These are phyloP conservation scores for Melinopterus prodromus DNA, from an alignment of 2,888 invertebrate genomes.

Conservation along the genomic window DNA sequence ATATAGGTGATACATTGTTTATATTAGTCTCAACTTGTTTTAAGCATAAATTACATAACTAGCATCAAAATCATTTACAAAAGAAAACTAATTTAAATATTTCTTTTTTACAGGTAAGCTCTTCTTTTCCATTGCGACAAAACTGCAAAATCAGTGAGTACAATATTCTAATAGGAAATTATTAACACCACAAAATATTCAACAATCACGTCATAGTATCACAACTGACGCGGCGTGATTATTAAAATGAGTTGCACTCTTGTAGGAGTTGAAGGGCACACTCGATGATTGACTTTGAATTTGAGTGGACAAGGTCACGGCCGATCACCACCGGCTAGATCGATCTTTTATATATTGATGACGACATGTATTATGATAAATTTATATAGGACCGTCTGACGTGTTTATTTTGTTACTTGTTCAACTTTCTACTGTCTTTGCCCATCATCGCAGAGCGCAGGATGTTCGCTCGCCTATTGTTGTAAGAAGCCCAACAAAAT, in stretches of 20 bases:
- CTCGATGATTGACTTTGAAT: conserved; percentile 4
- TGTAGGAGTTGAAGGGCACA: conserved; percentile 4
- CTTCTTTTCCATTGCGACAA: neutral
- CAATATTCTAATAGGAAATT: neutral
- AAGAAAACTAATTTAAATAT: neutral
- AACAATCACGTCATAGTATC: neutral
- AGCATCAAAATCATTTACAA: too few species aligned
- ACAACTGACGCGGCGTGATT: neutral
- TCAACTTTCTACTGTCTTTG: conserved; percentile 9
- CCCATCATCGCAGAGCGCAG: conserved; percentile 5
- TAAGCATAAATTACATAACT: too few species aligned
- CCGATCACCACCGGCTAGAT: neutral
- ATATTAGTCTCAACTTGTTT: too few species aligned
- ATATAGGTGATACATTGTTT: too few species aligned
- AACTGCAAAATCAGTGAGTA: neutral
- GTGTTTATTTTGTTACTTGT: neutral
- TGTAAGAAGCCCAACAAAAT: neutral
- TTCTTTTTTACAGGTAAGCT: neutral
- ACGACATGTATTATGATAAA: neutral
- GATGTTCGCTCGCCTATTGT: neutral
- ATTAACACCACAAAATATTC: neutral
- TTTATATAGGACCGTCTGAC: neutral
- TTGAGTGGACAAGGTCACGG: neutral
- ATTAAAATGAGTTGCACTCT: conserved; percentile 4
- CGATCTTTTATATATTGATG: neutral